Base-by-base conservation (phyloP, 2,888 invertebrate genomes). In the Metacarcinus magister region DNA sequence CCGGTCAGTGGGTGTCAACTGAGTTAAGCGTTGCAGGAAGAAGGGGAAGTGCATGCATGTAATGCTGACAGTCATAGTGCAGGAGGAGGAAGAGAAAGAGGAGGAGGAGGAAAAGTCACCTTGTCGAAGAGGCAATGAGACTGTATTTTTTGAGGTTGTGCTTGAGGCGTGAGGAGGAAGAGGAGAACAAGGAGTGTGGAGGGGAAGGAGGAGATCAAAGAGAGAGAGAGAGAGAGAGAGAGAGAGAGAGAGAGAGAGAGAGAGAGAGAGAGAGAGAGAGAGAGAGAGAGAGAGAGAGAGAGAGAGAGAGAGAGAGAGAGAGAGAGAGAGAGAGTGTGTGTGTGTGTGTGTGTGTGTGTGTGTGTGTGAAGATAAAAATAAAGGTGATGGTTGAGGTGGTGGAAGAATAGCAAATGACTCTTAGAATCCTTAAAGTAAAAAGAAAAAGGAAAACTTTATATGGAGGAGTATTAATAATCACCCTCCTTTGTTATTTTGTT, bases 41-140 rank as follows among this genome's bases (percentile, higher is more conserved):
- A 48, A 32, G 23, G 44, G 23, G 91, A 91, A 5, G n/a, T 16
- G 1, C 1, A 48, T 16, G 39, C 32, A 19, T 16, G 23, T 8
- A 0, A 46, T 19, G n/a, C 23, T 16, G 7, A 39, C 16, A 46
- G 91, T n/a, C n/a, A n/a, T n/a, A n/a, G n/a, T n/a, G 91, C 10
- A 46, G 46, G 46, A 46, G 46, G n/a, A 44, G 43, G 44, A 91
- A 5, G 44, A 48, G 91, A 19, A 28, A 46, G 46, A 91, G 91
- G 91, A 87, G 87, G 39, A 87, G 87, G 39, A 87, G 75, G 23
- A 87, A 82, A 87, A 87, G 87, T 87, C 87, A 87, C 87, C 87
- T 87, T 87, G 87, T 32, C 19, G 39, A 39, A 87, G 87, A 87
- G 13, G 87, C 87, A 87, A 13, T 87, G 87, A 87, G 87, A 39